Conservation (phyloP, 2,888 invertebrate genomes). For the Baccha elongata region DNA sequence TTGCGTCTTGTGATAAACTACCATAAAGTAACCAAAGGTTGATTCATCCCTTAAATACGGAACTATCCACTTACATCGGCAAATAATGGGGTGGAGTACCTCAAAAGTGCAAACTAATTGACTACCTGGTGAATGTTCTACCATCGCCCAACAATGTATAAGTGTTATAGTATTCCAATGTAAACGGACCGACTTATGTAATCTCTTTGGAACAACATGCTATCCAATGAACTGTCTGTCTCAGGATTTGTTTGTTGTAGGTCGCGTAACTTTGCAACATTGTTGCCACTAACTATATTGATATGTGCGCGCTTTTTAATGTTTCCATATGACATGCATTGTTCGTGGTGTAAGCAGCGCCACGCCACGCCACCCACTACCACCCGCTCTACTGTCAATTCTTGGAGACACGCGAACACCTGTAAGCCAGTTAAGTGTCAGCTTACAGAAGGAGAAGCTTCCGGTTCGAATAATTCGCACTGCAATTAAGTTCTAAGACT, state of each 20-base stretch:
- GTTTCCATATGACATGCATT: slow-evolving; percentile 41
- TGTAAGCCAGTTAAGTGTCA: slow-evolving; percentile 73
- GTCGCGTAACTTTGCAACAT: slow-evolving; percentile 30
- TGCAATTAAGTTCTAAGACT: slow-evolving; percentile 68
- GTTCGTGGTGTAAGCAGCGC: slow-evolving; percentile 12
- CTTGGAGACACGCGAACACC: slow-evolving; percentile 58
- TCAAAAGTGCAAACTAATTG: slow-evolving; percentile 58
- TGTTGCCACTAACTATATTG: slow-evolving; percentile 28
- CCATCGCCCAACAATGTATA: slow-evolving; percentile 39
- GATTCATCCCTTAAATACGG: slow-evolving; percentile 60
- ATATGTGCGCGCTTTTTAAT: slow-evolving; percentile 43
- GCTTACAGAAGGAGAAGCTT: slow-evolving; percentile 68
- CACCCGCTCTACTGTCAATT: slow-evolving; percentile 42
- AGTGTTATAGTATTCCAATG: slow-evolving; percentile 37
- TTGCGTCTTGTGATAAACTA: background rate
- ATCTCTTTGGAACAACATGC: background rate
- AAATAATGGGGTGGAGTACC: slow-evolving; percentile 4
- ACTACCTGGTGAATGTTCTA: slow-evolving; percentile 48
- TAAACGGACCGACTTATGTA: slow-evolving; percentile 12
- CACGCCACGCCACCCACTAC: background rate
- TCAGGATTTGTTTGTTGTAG: background rate
- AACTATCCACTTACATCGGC: slow-evolving; percentile 23
- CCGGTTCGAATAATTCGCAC: slow-evolving; percentile 72
- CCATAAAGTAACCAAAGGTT: slow-evolving; percentile 5
- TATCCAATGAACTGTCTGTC: background rate